Percentiles rank a stretch among this genome's conserved stretches.
phyloP scores from a whole-genome alignment of 2,113 vertebrate species.

The Bubo scandiacus region DNA sequence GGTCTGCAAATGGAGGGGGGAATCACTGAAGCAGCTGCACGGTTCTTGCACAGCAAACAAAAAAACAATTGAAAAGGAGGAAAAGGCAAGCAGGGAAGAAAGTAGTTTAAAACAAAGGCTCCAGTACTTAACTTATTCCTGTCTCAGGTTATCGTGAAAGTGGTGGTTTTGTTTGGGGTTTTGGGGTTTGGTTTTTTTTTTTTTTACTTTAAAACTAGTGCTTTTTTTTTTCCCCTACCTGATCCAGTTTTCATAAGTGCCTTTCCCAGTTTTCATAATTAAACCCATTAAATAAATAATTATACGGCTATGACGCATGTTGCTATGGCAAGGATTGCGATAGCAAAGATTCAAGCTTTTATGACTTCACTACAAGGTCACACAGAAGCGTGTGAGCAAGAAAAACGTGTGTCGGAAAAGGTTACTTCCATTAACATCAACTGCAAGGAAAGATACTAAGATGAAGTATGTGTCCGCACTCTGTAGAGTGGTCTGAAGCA shows the following conservation, averaged over 20 bases:
- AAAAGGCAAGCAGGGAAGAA: not conserved
- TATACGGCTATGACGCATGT: conserved; percentile 38
- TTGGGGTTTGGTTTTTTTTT: not conserved
- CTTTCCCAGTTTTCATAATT: conserved; percentile 52
- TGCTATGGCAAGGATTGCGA: conserved; percentile 54
- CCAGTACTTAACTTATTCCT: not conserved
- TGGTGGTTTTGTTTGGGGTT: not conserved
- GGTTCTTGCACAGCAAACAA: not conserved
- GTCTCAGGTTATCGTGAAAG: not conserved
- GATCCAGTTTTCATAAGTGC: conserved; percentile 11
- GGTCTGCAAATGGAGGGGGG: not conserved
- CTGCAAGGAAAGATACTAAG: not conserved
- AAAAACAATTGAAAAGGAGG: not conserved
- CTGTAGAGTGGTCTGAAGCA: not conserved
- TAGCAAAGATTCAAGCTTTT: conserved; percentile 46
- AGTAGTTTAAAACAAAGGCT: not conserved
- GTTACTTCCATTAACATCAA: not conserved
- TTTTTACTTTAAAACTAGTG: not conserved
- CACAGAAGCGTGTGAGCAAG: not conserved
- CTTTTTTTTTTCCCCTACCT: not conserved
- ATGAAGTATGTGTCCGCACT: fast-evolving
- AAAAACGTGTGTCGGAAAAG: not conserved
- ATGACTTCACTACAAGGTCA: conserved; percentile 54
- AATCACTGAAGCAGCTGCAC: conserved; percentile 24
- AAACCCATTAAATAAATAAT: conserved; percentile 62